Evolutionary conservation across 2,888 invertebrate species (phyloP), one percentile per base, ranked within the genome.

Genomic region (Chymomyza caudatula): DNA sequence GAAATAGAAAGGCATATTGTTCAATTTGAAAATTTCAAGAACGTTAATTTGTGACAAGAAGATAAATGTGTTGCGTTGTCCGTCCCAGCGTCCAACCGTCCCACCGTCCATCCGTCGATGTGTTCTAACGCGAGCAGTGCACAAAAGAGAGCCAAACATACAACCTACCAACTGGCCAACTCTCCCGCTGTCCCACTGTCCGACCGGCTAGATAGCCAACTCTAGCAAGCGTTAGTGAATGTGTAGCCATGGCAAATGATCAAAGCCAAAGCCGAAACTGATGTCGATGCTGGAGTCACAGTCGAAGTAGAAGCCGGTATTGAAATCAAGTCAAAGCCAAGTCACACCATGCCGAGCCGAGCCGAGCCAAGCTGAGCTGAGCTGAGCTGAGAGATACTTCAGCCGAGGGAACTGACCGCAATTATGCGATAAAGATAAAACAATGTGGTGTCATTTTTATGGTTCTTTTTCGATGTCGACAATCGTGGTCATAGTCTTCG

Each of bases 391-490:
- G 44, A 4, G n/a, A 11, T 47, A 23, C n/a, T 37, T 60, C 54
- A 25, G 63, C 37, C 63, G 17, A 67, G 79, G 64, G 77, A 79
- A 79, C 75, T 85, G 76, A 82, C 81, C 81, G 86, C 81, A 82
- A 82, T 85, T 82, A 82, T 85, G 86, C 81, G 86, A 83, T 82
- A 76, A 83, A 81, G 84, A 81, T 81, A 85, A 81, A 83, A 81
- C 85, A 85, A 85, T 85, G 86, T 80, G 84, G 86, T 81, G 81
- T 81, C 86, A 81, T 85, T 85, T 81, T 85, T 83, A 81, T 85
- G 81, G 83, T 83, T 85, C 73, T 71, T 56, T 69, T 70, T 70
- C 77, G 73, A 69, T 69, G 60, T 52, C 63, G 60, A 29, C 42
- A 19, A 22, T 25, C 49, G 17, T 47, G 47, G 49, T 13, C 59